Evolutionary conservation across 2,113 vertebrate genomes (phyloP), one percentile per base, ranked within the genome.

Genomic region (Salvelinus fontinalis): DNA sequence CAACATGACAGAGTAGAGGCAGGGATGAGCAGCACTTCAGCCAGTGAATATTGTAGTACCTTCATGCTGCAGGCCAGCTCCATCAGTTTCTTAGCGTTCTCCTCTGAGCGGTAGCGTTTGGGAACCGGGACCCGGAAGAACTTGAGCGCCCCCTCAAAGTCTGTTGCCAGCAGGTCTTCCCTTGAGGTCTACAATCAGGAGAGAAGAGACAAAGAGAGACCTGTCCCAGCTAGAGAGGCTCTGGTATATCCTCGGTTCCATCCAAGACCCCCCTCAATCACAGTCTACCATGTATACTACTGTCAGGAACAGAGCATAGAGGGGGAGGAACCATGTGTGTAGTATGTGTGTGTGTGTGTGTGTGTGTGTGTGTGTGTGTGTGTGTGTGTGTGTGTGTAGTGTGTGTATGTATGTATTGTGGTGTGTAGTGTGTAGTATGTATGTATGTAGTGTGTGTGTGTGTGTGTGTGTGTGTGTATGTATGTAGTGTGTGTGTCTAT

Each of bases 81-180:
- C 98, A 99, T 99, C 85, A 99, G 92, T 79, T 97, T 99, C 88
- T 99, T 99, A 64, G 98, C 97, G 1, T 99, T 99, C 86, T 99
- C 98, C 91, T 99, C 98, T 0, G 97, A 99, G 48, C 98, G 97
- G 5, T 99, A 99, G 39, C 98, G 93, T 90, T 99, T 99, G 48
- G 98, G 98, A 85, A 99, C 96, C 4, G 98, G 98, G 51, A 99
- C 98, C 0, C 97, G 96, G 90, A 99, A 99, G 86, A 98, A 99
- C 78, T 99, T 99, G 26, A 99, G 91, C 4, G 98, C 97, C 34
- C 98, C 98, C 87, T 99, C 98, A 2, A 99, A 99, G 89, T 99
- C 98, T 1, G 96, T 95, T 85, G 97, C 91, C 29, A 99, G 92
- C 84, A 99, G 88, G 87, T 99, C 98, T 66, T 99, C 98, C 92